A percentile compares a stretch with the other conserved stretches of the same genome.
phyloP scores from a whole-genome alignment of 2,113 vertebrate species.

The Tricholaema leucomelas region DNA sequence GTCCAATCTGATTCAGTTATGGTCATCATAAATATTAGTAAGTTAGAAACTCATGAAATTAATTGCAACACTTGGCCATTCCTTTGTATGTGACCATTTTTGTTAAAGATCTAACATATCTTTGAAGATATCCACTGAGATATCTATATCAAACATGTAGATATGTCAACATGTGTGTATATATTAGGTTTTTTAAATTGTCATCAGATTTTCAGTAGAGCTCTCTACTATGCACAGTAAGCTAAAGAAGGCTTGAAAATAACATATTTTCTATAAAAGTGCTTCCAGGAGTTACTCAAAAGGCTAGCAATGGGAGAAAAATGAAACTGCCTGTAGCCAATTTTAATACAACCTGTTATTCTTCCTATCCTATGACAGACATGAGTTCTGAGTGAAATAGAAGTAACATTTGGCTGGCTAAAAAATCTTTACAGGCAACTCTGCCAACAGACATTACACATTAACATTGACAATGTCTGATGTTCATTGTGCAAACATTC shows the following conservation, averaged over 20 bases:
- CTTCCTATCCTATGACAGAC: conserved; percentile 44
- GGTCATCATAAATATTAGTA: neutral
- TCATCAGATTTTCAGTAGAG: neutral
- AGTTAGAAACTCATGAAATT: neutral
- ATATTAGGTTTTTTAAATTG: neutral
- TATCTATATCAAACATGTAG: neutral
- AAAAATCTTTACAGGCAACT: conserved; percentile 57
- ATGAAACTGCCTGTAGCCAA: neutral
- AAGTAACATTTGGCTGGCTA: conserved; percentile 63
- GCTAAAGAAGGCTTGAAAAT: conserved; percentile 1
- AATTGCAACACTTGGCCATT: neutral
- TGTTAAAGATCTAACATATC: neutral
- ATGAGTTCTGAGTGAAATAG: conserved; percentile 44
- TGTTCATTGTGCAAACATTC: conserved; percentile 52
- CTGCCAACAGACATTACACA: conserved; percentile 59
- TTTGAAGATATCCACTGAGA: neutral
- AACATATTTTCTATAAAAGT: neutral
- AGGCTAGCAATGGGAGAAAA: conserved; percentile 33
- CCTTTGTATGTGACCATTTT: neutral
- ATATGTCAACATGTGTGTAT: neutral
- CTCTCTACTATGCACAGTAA: neutral
- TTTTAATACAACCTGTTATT: conserved; percentile 63
- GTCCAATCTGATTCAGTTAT: neutral
- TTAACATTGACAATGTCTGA: conserved; percentile 54
- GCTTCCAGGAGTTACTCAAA: conserved; percentile 58